phyloP scores from a whole-genome alignment of 53 echinoderm and acorn worm species.

The Apostichopus leukothele region DNA sequence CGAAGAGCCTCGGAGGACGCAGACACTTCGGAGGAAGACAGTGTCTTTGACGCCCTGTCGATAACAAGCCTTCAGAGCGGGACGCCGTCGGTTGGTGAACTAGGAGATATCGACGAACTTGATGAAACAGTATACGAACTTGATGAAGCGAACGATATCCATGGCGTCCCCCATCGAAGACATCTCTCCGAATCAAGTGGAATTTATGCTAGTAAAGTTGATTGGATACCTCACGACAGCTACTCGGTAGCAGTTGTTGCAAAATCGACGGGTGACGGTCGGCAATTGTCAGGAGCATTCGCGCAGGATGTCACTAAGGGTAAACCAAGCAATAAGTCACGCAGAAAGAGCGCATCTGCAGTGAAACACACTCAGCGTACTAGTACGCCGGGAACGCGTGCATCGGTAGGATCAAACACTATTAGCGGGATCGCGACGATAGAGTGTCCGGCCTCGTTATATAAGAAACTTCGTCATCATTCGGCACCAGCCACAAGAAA shows the following conservation, averaged over 20 bases:
- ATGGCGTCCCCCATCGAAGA: not conserved
- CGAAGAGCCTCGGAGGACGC: not conserved
- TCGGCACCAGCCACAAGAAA: conserved; percentile 58
- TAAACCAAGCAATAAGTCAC: not conserved
- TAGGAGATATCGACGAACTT: conserved; percentile 13
- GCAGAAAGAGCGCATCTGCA: conserved; percentile 15
- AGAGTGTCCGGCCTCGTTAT: conserved; percentile 61
- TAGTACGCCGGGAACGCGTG: not conserved
- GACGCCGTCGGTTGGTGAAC: conserved; percentile 21
- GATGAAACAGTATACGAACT: not conserved
- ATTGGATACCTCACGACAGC: not conserved
- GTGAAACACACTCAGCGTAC: not conserved
- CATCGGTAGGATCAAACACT: not conserved
- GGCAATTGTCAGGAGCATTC: not conserved
- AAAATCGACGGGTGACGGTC: not conserved
- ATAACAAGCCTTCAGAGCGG: conserved; percentile 56
- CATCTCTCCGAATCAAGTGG: not conserved
- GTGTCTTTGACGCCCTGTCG: conserved; percentile 52
- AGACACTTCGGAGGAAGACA: conserved; percentile 40
- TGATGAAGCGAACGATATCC: not conserved
- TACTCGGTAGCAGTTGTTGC: not conserved
- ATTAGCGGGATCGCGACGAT: conserved; percentile 48
- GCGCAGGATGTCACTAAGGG: not conserved
- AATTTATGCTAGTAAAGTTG: not conserved
- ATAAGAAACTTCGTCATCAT: conserved; percentile 60